phyloP scores from a whole-genome alignment of 2,797 vertebrate species.

The Hephaestus fuliginosus region DNA sequence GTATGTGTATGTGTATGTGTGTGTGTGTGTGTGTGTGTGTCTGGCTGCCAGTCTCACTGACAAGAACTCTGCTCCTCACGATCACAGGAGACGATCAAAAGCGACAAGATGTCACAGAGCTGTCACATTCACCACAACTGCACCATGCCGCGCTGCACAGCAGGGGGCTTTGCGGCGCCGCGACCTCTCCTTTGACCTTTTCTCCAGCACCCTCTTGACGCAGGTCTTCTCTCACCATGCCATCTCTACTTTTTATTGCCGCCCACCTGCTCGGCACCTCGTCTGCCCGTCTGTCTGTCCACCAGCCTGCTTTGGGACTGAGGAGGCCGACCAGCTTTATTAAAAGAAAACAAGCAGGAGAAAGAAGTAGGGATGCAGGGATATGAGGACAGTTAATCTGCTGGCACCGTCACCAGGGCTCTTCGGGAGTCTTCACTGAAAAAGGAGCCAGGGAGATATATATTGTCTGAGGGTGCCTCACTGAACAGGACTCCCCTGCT shows the following conservation, averaged over 20 bases:
- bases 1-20: conserved; percentile 21
- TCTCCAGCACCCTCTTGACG: conserved; percentile 26
- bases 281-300: conserved; percentile 28
- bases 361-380: conserved; percentile 62
- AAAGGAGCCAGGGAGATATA: conserved; percentile 42
- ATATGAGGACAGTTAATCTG: conserved; percentile 80
- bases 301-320: conserved; percentile 45
- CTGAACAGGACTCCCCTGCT: conserved; percentile 22
- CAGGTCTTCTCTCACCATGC: conserved; percentile 30
- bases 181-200: conserved; percentile 51
- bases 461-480: conserved; percentile 27
- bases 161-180: neutral
- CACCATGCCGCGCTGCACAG: conserved; percentile 1
- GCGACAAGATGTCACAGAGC: conserved; percentile 65
- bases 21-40: conserved; percentile 39
- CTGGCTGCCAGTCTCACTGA: conserved; percentile 57
- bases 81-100: conserved; percentile 57
- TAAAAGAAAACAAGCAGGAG: conserved; percentile 84
- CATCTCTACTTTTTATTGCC: conserved; percentile 33
- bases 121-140: conserved; percentile 56
- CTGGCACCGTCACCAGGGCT: conserved; percentile 60
- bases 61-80: conserved; percentile 43
- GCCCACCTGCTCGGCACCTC: conserved; percentile 47
- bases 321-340: conserved; percentile 75
- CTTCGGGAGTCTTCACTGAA: conserved; percentile 57